phyloP scores from a whole-genome alignment of 2,888 invertebrate species.

The Clusia tigrina region DNA sequence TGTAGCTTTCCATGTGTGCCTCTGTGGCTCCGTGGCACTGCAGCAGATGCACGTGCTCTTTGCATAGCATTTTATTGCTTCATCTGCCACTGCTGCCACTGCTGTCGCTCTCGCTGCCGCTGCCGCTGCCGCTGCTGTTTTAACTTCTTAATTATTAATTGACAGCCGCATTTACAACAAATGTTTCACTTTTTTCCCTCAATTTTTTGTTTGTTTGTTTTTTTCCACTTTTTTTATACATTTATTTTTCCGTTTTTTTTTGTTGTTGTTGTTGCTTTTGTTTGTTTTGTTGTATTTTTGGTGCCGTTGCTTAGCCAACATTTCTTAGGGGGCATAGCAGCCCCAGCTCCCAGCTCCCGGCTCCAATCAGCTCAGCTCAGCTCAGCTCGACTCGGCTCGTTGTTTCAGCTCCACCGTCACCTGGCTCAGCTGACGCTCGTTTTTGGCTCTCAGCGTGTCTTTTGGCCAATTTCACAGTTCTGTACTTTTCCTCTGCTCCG shows the following conservation, averaged over 20 bases:
- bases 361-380: too few species aligned
- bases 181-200: background rate
- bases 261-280: background rate
- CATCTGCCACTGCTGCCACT: too few species aligned
- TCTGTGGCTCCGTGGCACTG: too few species aligned
- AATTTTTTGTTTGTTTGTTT: conserved; percentile 13
- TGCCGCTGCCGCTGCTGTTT: too few species aligned
- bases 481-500: background rate
- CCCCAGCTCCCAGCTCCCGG: too few species aligned
- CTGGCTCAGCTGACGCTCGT: background rate
- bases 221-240: conserved; percentile 22
- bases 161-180: conserved; percentile 26
- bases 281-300: background rate
- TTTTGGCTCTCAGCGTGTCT: background rate
- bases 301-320: too few species aligned
- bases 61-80: background rate
- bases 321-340: too few species aligned
- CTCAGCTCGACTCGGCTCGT: too few species aligned
- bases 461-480: background rate
- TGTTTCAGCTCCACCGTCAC: too few species aligned
- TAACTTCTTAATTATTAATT: conserved; percentile 16
- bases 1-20: too few species aligned
- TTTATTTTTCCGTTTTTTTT: background rate
- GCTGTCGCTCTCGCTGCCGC: too few species aligned
- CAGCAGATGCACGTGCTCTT: conserved; percentile 31